Conservation (phyloP, 2,888 invertebrate genomes). For the Tenthredo amoena region DNA sequence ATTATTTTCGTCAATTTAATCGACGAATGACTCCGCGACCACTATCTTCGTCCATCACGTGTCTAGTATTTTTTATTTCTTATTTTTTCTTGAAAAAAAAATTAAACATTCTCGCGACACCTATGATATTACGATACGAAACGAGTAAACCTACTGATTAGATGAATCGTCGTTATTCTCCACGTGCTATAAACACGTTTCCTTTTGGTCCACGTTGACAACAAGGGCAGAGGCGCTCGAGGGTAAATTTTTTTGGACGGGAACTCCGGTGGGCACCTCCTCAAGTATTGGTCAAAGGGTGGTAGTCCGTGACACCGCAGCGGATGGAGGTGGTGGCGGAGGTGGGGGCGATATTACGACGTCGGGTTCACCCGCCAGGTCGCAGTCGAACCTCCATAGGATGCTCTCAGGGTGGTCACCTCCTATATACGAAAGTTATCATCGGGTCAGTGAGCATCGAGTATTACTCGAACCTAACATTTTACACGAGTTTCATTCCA, state of each 20-base stretch:
- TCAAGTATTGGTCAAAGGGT: constrained; percentile 77
- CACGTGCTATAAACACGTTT: constrained; percentile 75
- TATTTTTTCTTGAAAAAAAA: neutral
- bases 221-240: constrained; percentile 68
- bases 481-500: neutral
- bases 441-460: constrained; percentile 18
- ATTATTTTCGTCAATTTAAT: neutral
- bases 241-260: constrained; percentile 70
- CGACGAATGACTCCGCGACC: neutral
- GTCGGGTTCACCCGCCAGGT: constrained; percentile 76
- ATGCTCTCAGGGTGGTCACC: constrained; percentile 77
- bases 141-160: constrained; percentile 52
- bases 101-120: neutral
- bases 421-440: constrained; percentile 66
- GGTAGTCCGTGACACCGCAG: constrained; percentile 73
- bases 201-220: constrained; percentile 72
- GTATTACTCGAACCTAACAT: neutral
- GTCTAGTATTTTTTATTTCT: neutral
- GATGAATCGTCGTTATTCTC: constrained; percentile 55
- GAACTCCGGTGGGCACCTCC: constrained; percentile 75
- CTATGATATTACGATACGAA: constrained; percentile 7
- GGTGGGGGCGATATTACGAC: constrained; percentile 74
- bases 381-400: constrained; percentile 77
- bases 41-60: neutral
- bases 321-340: constrained; percentile 73